phyloP scores from a whole-genome alignment of 2,888 invertebrate genomes.

The Scaptomyza flava region DNA sequence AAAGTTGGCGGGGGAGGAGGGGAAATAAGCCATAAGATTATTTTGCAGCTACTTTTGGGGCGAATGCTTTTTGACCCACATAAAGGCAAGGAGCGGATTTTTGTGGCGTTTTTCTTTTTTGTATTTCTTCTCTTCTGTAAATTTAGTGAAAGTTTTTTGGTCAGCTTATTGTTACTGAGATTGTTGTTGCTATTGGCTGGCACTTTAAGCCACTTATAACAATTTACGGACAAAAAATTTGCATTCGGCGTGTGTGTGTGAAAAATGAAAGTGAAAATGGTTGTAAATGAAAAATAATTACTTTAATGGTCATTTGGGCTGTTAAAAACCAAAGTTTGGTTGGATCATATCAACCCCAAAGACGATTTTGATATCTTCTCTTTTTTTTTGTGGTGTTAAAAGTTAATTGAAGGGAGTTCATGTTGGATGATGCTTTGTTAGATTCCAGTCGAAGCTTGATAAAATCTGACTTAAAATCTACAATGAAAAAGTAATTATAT shows the following conservation, averaged over 20 bases:
- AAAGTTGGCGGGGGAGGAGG: not conserved
- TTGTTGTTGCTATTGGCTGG: constrained; percentile 29
- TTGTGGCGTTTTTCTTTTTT: constrained; percentile 7
- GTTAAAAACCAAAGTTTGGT: constrained; percentile 22
- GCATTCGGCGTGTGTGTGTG: constrained; percentile 35
- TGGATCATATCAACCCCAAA: not conserved
- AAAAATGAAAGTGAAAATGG: constrained; percentile 60
- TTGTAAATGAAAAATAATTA: constrained; percentile 40
- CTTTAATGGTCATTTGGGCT: constrained; percentile 35
- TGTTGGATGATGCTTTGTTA: no score
- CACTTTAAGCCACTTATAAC: constrained; percentile 67
- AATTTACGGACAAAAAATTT: constrained; percentile 71
- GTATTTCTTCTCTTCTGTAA: constrained; percentile 3
- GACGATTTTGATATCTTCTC: not conserved
- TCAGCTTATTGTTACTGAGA: constrained; percentile 21
- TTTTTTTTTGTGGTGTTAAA: not conserved
- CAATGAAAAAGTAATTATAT: no score
- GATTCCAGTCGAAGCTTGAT: no score
- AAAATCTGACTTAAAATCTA: no score
- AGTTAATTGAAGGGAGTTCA: no score
- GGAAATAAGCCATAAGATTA: constrained; percentile 45
- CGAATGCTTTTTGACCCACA: constrained; percentile 63
- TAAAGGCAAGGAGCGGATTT: constrained; percentile 43
- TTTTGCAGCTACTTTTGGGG: constrained; percentile 34
- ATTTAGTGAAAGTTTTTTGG: constrained; percentile 69